These are phyloP conservation scores for Leiothrix lutea DNA, from an alignment of 2,113 vertebrate genomes.

Conservation along the genomic window DNA sequence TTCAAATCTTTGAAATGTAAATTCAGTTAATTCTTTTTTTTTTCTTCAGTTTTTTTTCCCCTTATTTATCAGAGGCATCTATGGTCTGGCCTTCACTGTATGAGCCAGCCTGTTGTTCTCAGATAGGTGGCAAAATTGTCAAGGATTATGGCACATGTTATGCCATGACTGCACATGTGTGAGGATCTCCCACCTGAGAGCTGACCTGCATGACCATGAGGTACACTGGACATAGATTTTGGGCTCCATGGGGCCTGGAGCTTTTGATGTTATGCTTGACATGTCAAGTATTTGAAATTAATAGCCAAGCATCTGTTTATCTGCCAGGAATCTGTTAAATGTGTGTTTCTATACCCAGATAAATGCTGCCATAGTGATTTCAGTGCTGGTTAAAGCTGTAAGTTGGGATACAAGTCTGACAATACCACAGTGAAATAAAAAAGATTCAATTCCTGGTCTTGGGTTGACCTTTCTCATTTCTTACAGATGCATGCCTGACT, in stretches of 20 bases:
- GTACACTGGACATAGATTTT: neutral
- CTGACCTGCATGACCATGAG: neutral
- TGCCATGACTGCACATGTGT: fast-evolving
- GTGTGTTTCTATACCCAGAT: neutral
- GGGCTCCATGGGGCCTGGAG: neutral
- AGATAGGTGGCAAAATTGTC: neutral
- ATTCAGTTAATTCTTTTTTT: neutral
- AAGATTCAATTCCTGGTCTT: neutral
- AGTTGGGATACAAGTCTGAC: neutral
- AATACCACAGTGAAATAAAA: neutral
- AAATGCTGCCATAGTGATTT: neutral
- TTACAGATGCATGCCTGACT: neutral
- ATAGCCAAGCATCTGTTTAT: neutral
- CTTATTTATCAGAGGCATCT: neutral
- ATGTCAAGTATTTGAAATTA: neutral
- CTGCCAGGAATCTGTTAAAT: neutral
- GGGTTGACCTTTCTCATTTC: neutral
- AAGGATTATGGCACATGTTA: fast-evolving
- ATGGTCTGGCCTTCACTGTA: fast-evolving
- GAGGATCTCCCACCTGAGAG: neutral
- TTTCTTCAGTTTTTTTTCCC: neutral
- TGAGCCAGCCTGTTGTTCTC: fast-evolving
- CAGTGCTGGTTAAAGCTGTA: neutral
- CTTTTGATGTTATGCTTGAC: neutral
- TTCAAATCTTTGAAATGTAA: neutral